Evolutionary conservation across 2,888 invertebrate genomes (phyloP).

Genomic region (Acronicta psi): DNA sequence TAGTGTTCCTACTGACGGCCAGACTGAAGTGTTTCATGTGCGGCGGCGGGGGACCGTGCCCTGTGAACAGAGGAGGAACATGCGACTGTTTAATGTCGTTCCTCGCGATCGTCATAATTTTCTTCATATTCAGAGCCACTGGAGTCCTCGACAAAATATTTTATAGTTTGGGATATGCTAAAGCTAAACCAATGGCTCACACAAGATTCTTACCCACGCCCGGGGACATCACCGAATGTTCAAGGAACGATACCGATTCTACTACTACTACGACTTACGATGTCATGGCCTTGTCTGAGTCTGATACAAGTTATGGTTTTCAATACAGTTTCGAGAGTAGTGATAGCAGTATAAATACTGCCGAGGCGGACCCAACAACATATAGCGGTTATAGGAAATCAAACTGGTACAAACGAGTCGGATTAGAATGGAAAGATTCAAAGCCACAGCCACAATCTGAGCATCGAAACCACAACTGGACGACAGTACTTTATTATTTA

Average conservation of each 20-base stretch:
- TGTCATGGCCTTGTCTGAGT: no score
- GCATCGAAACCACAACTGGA: slow-evolving; percentile 43
- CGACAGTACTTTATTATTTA: slow-evolving; percentile 61
- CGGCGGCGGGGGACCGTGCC: slow-evolving; percentile 77
- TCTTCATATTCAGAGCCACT: slow-evolving; percentile 76
- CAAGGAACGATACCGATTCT: slow-evolving; percentile 65
- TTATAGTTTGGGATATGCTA: slow-evolving; percentile 76
- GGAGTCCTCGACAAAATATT: slow-evolving; percentile 79
- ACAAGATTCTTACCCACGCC: slow-evolving; percentile 69
- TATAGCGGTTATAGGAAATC: no score
- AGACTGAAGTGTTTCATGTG: slow-evolving; percentile 78
- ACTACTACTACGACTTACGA: background rate
- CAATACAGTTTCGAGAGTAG: no score
- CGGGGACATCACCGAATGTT: slow-evolving; percentile 74
- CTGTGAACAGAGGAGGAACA: slow-evolving; percentile 72
- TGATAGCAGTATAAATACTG: no score
- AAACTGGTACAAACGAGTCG: no score
- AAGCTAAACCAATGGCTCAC: slow-evolving; percentile 54
- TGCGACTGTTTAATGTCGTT: slow-evolving; percentile 79
- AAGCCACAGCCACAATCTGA: no score
- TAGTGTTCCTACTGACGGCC: slow-evolving; percentile 75
- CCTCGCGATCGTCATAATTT: slow-evolving; percentile 70
- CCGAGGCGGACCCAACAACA: no score
- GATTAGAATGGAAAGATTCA: no score
- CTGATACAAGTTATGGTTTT: no score